Conservation (phyloP, 2,113 vertebrate genomes). For the Tapirus terrestris region DNA sequence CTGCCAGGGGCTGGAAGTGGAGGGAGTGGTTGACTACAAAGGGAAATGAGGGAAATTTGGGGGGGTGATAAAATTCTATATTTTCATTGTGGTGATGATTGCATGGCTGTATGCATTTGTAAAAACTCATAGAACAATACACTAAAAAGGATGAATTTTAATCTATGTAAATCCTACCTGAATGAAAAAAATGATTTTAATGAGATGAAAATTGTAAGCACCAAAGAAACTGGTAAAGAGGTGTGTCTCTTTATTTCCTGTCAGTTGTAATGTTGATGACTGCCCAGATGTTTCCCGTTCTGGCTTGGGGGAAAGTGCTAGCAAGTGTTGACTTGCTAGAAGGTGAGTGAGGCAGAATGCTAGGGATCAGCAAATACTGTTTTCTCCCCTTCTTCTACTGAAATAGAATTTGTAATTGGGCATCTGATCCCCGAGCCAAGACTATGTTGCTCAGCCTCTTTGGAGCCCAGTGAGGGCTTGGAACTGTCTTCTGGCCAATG, state of each 20-base stretch:
- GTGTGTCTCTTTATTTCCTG: not conserved
- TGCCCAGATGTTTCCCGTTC: not conserved
- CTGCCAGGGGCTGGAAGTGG: not conserved
- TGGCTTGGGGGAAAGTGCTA: not conserved
- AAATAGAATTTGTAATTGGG: not conserved
- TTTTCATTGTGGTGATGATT: not conserved
- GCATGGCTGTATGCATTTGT: not conserved
- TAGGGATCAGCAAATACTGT: not conserved
- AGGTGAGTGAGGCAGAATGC: not conserved
- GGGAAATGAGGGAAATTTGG: not conserved
- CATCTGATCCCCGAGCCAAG: not conserved
- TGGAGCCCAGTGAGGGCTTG: not conserved
- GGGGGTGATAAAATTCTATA: not conserved
- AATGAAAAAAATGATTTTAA: not conserved
- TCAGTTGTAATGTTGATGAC: not conserved
- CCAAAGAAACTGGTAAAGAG: not conserved
- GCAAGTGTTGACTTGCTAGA: not conserved
- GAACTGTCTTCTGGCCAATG: not conserved
- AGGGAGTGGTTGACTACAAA: not conserved
- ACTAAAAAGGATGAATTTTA: not conserved
- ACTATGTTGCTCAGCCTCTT: not conserved
- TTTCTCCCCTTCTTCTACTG: not conserved
- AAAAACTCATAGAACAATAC: not conserved
- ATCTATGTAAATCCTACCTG: not conserved
- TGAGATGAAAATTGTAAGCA: not conserved